These are phyloP conservation scores for Ectobius pallidus DNA, from an alignment of 2,888 invertebrate genomes.

Conservation along the genomic window DNA sequence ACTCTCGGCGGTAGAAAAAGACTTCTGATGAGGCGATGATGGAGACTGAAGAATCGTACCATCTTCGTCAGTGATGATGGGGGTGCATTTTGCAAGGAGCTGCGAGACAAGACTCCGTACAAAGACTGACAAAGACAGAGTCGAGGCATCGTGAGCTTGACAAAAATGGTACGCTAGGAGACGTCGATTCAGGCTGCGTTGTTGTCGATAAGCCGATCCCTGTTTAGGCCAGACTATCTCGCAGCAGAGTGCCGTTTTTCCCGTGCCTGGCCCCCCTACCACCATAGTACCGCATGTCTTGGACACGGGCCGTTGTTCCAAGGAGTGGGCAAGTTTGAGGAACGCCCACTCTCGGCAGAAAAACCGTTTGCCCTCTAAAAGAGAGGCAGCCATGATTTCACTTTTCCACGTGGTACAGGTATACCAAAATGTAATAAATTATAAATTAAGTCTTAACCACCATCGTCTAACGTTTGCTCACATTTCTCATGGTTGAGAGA, in stretches of 20 bases:
- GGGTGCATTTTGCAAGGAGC: conserved; percentile 60
- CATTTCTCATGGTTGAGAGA: not conserved
- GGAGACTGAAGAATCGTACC: conserved; percentile 26
- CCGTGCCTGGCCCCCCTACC: conserved; percentile 90
- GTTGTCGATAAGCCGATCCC: conserved; percentile 70
- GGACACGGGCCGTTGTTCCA: conserved; percentile 84
- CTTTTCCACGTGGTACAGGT: too few relatives aligned
- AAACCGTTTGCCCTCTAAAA: conserved; percentile 66
- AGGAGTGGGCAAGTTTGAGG: conserved; percentile 87
- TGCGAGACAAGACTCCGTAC: conserved; percentile 85
- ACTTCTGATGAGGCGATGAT: conserved; percentile 35
- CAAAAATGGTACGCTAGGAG: conserved; percentile 85
- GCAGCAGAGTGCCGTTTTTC: conserved; percentile 89
- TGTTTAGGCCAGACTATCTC: conserved; percentile 76
- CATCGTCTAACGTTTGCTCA: conserved; percentile 20
- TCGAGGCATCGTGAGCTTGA: conserved; percentile 79
- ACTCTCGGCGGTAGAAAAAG: conserved; percentile 36
- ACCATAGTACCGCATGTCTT: conserved; percentile 89
- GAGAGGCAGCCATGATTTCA: conserved; percentile 27
- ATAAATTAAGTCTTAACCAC: not conserved
- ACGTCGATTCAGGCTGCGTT: conserved; percentile 75
- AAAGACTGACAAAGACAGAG: conserved; percentile 84
- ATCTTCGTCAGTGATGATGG: conserved; percentile 46
- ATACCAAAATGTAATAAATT: not conserved
- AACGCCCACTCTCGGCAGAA: conserved; percentile 96